Base-by-base conservation (phyloP, 2,113 vertebrate species). In the Chaenocephalus aceratus region DNA sequence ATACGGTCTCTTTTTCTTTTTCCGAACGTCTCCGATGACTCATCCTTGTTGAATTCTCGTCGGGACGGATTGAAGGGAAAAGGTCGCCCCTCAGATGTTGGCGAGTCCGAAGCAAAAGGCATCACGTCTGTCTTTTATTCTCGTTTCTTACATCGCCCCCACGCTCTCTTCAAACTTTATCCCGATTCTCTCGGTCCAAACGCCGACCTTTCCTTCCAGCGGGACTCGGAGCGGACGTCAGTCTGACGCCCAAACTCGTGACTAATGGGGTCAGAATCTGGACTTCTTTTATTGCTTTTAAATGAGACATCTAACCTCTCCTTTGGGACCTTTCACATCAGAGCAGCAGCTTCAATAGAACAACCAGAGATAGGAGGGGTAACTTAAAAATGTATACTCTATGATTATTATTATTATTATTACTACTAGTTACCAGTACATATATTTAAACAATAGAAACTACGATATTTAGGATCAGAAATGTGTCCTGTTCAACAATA, bases 21-120 rank as follows among this genome's bases (percentile, higher is more conserved):
- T 88, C 72, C 65, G 21, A 65, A 44, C 54, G 5, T 59, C 67
- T 62, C 13, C 54, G 23, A 74, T 93, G 90, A 92, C 62, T 92
- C 87, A 89, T 10, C 36, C 5, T 16, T 51, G 72, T 72, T 75
- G 71, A 91, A 90, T 91, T 91, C 83, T 79, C 77, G 78, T 82
- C 41, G 48, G 56, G 86, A 75, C 80, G 70, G 36, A 41, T 41
- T 41, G 36, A 41, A 41, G 36, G 48, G 49, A 51, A 51, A 51
- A 16, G 49, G 15, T 16, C 16, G 15, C 16, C 15, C 49, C 16
- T 72, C 21, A 30, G 26, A 30, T 30, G 26, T 3, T 30, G 26
- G 26, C 26, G 26, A 30, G 26, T 30, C 26, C 26, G 26, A 30
- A 30, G 26, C 26, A 30, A 41, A 41, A 41, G 6, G 61, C 51